These are phyloP conservation scores for Labeo catla DNA, from an alignment of 2,113 vertebrate genomes.

Conservation along the genomic window DNA sequence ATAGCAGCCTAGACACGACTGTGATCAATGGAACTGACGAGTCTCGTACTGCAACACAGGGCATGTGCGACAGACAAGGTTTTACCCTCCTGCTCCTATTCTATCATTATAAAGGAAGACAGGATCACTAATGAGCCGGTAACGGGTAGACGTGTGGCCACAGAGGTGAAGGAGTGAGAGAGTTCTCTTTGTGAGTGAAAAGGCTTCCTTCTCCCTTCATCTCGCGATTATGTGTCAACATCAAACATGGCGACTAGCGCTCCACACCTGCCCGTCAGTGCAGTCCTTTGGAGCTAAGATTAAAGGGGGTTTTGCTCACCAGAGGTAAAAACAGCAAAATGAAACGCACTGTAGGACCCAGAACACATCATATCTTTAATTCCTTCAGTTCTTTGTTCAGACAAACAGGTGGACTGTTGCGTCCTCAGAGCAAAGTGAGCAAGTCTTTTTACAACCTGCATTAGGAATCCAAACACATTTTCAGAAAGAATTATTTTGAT, in stretches of 20 bases:
- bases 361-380: conserved; percentile 48
- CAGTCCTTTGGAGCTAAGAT: conserved; percentile 47
- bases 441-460: background rate
- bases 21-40: background rate
- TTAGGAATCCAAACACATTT: conserved; percentile 12
- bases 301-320: conserved; percentile 50
- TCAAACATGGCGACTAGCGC: conserved; percentile 49
- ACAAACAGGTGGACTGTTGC: conserved; percentile 25
- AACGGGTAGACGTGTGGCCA: conserved; percentile 22
- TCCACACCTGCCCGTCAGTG: conserved; percentile 41
- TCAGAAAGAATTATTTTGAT: conserved; percentile 18
- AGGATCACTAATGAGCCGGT: conserved; percentile 36
- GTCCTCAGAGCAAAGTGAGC: conserved; percentile 2
- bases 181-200: conserved; percentile 42
- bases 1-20: background rate
- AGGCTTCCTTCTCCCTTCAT: conserved; percentile 46
- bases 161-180: conserved; percentile 39
- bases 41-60: background rate
- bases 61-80: conserved; percentile 24
- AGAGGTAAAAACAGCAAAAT: conserved; percentile 44
- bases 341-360: conserved; percentile 37
- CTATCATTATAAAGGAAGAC: conserved; percentile 35
- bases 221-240: conserved; percentile 52
- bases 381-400: conserved; percentile 49
- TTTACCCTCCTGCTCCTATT: conserved; percentile 35